A percentile compares a stretch with the other conserved stretches of the same genome.
Evolutionary conservation across 53 echinoderm and acorn worm species (phyloP).

Genomic region (Echinarachnius parma): DNA sequence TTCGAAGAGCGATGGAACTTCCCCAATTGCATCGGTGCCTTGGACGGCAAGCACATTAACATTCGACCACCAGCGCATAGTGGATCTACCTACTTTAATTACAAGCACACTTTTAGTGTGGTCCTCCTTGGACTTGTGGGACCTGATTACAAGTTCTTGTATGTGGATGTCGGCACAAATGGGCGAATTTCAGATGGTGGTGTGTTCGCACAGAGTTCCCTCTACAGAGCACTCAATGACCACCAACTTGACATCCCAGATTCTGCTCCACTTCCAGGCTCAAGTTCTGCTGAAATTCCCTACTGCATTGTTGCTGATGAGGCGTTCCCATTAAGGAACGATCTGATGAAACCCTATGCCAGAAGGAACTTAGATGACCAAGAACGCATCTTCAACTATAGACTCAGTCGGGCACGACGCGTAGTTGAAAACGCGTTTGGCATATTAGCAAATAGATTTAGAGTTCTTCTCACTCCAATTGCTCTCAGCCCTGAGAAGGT

Average conservation of each 20-base stretch:
- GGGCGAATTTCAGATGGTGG: background rate
- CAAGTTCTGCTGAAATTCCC: background rate
- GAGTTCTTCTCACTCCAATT: background rate
- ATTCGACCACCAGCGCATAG: too few species aligned
- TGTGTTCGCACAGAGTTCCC: background rate
- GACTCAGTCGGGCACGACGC: background rate
- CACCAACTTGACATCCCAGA: background rate
- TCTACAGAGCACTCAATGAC: background rate
- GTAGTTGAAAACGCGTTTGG: conserved; percentile 3
- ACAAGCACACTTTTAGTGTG: too few species aligned
- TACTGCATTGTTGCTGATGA: background rate
- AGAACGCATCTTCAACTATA: background rate
- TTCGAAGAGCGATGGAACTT: too few species aligned
- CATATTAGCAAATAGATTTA: background rate
- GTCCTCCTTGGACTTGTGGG: too few species aligned
- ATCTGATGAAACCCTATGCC: background rate
- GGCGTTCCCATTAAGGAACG: background rate
- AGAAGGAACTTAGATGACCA: background rate
- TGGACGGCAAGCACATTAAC: too few species aligned
- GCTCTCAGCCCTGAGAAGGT: background rate
- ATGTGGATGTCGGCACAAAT: too few species aligned
- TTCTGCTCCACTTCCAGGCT: background rate
- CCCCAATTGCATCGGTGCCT: too few species aligned
- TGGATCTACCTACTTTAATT: too few species aligned
- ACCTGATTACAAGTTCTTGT: too few species aligned